These are phyloP conservation scores for Oostethus manadensis DNA, from an alignment of 2,113 vertebrate genomes.

Conservation along the genomic window DNA sequence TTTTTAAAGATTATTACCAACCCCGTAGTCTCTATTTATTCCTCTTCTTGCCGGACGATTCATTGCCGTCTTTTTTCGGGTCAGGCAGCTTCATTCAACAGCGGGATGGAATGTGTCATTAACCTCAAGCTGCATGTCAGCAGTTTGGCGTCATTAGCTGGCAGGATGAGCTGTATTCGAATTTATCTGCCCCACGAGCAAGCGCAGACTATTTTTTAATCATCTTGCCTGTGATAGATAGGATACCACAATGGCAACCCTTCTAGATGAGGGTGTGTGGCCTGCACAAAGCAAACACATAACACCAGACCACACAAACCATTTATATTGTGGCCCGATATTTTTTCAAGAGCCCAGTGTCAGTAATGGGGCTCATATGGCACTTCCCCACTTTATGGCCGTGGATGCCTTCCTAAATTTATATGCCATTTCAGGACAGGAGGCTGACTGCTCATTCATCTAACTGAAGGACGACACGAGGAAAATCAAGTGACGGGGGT, in stretches of 20 bases:
- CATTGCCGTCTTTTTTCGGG: background rate
- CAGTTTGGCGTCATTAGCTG: conserved; percentile 14
- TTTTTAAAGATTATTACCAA: conserved; percentile 3
- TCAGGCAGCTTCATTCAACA: conserved; percentile 12
- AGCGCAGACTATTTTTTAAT: background rate
- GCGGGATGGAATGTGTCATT: background rate
- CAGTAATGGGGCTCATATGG: background rate
- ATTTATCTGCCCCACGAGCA: background rate
- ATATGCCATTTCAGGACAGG: conserved; percentile 3
- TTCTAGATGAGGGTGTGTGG: background rate
- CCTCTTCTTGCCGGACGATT: background rate
- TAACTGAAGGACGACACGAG: conserved; percentile 6
- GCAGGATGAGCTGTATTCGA: conserved; percentile 5
- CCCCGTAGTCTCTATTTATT: background rate
- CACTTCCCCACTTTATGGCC: background rate
- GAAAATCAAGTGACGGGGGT: background rate
- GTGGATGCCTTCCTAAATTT: conserved; percentile 1
- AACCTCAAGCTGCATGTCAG: conserved; percentile 15
- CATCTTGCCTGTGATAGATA: background rate
- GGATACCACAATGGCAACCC: background rate
- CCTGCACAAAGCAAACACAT: background rate
- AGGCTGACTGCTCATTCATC: conserved; percentile 5
- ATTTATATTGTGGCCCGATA: conserved; percentile 1
- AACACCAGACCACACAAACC: background rate
- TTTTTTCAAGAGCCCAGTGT: background rate